These are phyloP conservation scores for Phrynosoma platyrhinos DNA, from an alignment of 2,113 vertebrate species.

Conservation along the genomic window DNA sequence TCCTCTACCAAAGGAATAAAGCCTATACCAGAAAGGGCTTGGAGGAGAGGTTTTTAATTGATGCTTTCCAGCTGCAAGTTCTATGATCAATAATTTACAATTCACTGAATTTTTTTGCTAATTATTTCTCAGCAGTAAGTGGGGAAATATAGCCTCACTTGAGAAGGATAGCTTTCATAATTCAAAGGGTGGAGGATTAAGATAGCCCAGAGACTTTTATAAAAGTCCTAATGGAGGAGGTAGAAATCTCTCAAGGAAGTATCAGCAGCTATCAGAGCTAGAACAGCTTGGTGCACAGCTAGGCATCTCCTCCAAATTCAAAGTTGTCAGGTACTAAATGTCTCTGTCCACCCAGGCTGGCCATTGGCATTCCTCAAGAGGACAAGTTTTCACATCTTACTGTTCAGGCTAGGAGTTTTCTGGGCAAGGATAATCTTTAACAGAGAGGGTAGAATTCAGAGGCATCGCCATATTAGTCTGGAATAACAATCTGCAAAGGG, in stretches of 20 bases:
- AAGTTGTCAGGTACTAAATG: too few species aligned
- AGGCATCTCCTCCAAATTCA: too few species aligned
- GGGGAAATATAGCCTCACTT: slow-evolving; percentile 55
- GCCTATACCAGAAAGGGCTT: slow-evolving; percentile 46
- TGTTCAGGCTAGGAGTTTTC: too few species aligned
- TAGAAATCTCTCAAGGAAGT: background rate
- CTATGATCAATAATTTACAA: slow-evolving; percentile 75
- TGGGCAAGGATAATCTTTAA: too few species aligned
- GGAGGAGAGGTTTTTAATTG: slow-evolving; percentile 61
- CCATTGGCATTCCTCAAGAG: too few species aligned
- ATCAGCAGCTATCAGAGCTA: background rate
- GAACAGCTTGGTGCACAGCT: too few species aligned
- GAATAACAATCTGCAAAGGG: too few species aligned
- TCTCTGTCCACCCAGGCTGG: too few species aligned
- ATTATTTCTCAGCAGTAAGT: slow-evolving; percentile 58
- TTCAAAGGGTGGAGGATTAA: slow-evolving; percentile 45
- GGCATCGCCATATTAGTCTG: too few species aligned
- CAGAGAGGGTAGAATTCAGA: too few species aligned
- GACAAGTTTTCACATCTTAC: too few species aligned
- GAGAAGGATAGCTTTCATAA: slow-evolving; percentile 54
- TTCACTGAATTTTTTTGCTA: slow-evolving; percentile 51
- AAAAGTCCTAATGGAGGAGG: background rate
- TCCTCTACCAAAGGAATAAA: slow-evolving; percentile 62
- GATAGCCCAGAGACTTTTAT: slow-evolving; percentile 1
- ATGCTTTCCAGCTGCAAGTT: slow-evolving; percentile 68